A percentile compares a stretch with the other conserved stretches of the same genome.
Evolutionary conservation across 2,888 invertebrate species (phyloP).

Genomic region (Galerucella calmariensis): DNA sequence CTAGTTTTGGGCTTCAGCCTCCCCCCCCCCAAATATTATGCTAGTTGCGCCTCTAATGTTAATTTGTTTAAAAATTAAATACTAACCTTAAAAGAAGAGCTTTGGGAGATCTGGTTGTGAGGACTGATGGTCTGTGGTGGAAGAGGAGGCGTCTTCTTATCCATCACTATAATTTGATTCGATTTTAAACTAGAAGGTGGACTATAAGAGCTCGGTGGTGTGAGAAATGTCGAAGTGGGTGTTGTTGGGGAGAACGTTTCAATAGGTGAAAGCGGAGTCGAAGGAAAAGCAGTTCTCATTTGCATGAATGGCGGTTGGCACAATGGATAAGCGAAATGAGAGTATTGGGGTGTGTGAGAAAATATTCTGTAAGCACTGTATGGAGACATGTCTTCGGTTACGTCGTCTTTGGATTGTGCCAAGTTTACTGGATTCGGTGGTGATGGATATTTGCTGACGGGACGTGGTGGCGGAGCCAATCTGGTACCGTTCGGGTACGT

Average conservation of each 20-base stretch:
- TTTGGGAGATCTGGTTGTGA: constrained; percentile 59
- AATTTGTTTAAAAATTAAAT: neutral
- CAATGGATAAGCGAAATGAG: constrained; percentile 50
- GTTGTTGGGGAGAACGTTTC: constrained; percentile 62
- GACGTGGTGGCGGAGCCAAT: constrained; percentile 55
- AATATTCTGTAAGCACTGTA: constrained; percentile 59
- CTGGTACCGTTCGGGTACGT: constrained; percentile 60
- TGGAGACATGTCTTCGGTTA: constrained; percentile 53
- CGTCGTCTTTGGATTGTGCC: constrained; percentile 62
- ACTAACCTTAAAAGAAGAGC: constrained; percentile 60
- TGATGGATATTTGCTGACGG: constrained; percentile 60
- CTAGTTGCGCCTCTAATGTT: neutral
- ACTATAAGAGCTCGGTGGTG: constrained; percentile 58
- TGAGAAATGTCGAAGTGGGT: constrained; percentile 62
- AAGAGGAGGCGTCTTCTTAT: constrained; percentile 60
- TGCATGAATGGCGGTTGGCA: constrained; percentile 60
- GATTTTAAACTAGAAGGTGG: constrained; percentile 55
- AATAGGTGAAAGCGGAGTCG: constrained; percentile 63
- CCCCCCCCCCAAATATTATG: too few relatives aligned
- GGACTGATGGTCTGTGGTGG: constrained; percentile 45
- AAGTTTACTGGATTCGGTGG: constrained; percentile 65
- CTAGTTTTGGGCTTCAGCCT: too few relatives aligned
- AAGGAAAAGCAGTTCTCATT: constrained; percentile 64
- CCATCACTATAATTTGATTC: constrained; percentile 40
- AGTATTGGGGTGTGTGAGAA: constrained; percentile 54